Conservation (phyloP, 2,797 vertebrate species). For the Sebastes alutus region DNA sequence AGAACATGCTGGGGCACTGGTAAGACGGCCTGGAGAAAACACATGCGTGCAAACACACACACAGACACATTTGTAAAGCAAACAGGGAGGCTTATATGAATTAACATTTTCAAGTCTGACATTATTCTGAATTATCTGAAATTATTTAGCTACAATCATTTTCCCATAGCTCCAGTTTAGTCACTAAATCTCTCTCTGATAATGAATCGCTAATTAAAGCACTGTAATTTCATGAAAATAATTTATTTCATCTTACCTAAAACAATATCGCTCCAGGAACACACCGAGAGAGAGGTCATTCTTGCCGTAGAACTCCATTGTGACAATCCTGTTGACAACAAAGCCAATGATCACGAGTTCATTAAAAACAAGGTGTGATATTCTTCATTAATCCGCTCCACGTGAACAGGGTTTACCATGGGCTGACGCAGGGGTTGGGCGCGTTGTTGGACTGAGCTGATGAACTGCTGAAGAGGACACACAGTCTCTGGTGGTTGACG, state of each 20-base stretch:
- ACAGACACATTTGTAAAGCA: neutral
- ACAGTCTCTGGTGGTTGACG: conserved; percentile 94
- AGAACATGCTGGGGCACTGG: conserved; percentile 97
- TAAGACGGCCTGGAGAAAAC: conserved; percentile 90
- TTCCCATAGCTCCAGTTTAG: too few relatives aligned
- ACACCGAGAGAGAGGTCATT: conserved; percentile 97
- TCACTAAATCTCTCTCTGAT: neutral
- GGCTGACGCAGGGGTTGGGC: conserved; percentile 97
- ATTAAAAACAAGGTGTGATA: neutral
- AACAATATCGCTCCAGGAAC: conserved; percentile 98
- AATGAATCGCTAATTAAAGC: neutral
- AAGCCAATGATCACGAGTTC: neutral
- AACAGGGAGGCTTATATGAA: neutral
- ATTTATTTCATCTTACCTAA: conserved; percentile 83
- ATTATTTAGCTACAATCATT: neutral
- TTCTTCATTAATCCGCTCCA: rapidly evolving
- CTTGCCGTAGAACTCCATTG: conserved; percentile 99
- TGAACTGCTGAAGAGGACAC: conserved; percentile 98
- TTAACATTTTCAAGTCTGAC: neutral
- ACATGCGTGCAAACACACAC: neutral
- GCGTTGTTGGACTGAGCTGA: conserved; percentile 95
- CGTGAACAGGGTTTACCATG: conserved; percentile 84
- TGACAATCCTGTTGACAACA: conserved; percentile 90
- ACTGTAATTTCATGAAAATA: neutral
- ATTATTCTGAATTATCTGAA: too few relatives aligned